Percentiles rank a stretch among this genome's conserved stretches.
Evolutionary conservation across 2,797 vertebrate genomes (phyloP).

Genomic region (Pteropus rufus): DNA sequence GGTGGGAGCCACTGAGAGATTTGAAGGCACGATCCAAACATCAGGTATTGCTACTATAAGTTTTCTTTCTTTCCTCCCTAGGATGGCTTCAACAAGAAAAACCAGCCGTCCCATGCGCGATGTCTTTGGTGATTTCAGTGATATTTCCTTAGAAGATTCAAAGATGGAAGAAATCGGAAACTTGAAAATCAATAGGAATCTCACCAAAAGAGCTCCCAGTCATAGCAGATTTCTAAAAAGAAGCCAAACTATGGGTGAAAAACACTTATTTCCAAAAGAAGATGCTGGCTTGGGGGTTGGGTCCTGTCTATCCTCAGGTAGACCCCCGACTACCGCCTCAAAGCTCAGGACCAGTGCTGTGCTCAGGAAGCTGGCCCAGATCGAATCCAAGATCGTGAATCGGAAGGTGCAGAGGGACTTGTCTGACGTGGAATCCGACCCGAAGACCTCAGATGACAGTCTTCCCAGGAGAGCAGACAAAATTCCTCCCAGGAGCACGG

Average conservation of each 20-base stretch:
- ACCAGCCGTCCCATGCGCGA: not conserved
- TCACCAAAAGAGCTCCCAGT: not conserved
- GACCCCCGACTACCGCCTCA: fast-evolving
- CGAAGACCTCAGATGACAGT: not conserved
- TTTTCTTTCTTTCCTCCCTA: not conserved
- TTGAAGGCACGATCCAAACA: not conserved
- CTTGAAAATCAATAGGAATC: not conserved
- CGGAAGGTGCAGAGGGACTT: conserved; percentile 46
- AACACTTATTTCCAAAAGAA: fast-evolving
- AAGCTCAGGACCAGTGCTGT: conserved; percentile 13
- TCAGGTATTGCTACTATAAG: not conserved
- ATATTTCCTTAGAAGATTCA: conserved; percentile 63
- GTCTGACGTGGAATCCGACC: not conserved
- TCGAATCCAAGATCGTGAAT: conserved; percentile 83
- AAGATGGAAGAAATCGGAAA: conserved; percentile 54
- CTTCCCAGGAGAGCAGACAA: not conserved
- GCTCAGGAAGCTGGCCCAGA: conserved; percentile 82
- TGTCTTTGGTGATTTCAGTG: conserved; percentile 58
- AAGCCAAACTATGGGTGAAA: not conserved
- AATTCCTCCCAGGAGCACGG: fast-evolving
- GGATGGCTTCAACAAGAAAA: conserved; percentile 37
- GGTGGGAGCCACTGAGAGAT: not conserved
- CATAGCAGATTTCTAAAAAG: conserved; percentile 86
- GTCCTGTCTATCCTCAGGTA: fast-evolving
- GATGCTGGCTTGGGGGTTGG: fast-evolving